phyloP scores from a whole-genome alignment of 2,113 vertebrate species.

The Ariopsis seemanni region DNA sequence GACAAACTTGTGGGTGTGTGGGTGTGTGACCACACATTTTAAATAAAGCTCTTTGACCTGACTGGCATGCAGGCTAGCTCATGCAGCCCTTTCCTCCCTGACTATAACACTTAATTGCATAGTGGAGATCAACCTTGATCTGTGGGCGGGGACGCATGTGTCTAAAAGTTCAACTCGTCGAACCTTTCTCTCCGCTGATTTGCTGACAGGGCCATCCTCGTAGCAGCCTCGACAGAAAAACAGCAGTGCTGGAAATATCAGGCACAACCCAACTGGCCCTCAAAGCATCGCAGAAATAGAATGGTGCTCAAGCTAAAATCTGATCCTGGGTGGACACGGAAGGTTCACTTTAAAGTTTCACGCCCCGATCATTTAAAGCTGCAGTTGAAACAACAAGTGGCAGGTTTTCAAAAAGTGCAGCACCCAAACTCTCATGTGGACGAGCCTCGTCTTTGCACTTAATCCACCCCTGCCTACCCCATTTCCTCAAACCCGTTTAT shows the following conservation, averaged over 20 bases:
- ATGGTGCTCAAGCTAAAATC: slow-evolving; percentile 23
- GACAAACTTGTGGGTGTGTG: slow-evolving; percentile 29
- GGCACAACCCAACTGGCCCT: slow-evolving; percentile 46
- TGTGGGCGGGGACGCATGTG: slow-evolving; percentile 37
- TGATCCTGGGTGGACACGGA: not conserved
- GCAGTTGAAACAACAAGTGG: not conserved
- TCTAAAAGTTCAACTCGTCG: slow-evolving; percentile 48
- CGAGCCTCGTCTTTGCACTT: not conserved
- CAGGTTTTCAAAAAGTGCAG: not conserved
- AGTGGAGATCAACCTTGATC: slow-evolving; percentile 41
- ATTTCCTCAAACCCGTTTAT: not conserved
- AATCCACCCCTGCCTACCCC: not conserved
- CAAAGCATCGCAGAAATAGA: slow-evolving; percentile 55
- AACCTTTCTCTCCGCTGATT: slow-evolving; percentile 40
- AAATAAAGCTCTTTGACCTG: slow-evolving; percentile 66
- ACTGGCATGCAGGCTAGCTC: slow-evolving; percentile 54
- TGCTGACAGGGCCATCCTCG: slow-evolving; percentile 59
- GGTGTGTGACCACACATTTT: slow-evolving; percentile 48
- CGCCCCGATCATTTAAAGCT: not conserved
- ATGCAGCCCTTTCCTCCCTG: slow-evolving; percentile 52
- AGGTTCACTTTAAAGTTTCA: not conserved
- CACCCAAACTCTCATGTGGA: not conserved
- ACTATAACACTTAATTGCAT: slow-evolving; percentile 55
- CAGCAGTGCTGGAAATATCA: slow-evolving; percentile 64
- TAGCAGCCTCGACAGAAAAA: slow-evolving; percentile 60